phyloP scores from a whole-genome alignment of 2,113 vertebrate species.

The Pyxicephalus adspersus region DNA sequence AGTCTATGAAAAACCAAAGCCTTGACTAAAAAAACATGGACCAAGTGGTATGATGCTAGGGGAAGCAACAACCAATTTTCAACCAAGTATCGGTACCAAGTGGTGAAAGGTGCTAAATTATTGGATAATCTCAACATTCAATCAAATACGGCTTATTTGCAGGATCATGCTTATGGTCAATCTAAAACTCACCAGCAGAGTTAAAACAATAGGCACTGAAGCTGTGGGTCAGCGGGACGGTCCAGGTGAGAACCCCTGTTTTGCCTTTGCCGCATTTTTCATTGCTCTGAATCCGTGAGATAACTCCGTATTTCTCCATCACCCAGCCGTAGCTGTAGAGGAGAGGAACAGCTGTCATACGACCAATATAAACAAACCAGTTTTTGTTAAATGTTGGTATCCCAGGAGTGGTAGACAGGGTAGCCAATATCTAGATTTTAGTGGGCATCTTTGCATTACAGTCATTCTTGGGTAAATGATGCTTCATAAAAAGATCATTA shows the following conservation, averaged over 20 bases:
- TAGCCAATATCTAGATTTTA: too few relatives aligned
- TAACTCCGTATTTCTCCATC: constrained; percentile 74
- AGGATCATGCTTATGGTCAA: too few relatives aligned
- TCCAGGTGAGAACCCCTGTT: constrained; percentile 77
- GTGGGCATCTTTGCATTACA: too few relatives aligned
- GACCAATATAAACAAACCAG: too few relatives aligned
- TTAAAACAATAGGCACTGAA: constrained; percentile 85
- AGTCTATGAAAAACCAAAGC: too few relatives aligned
- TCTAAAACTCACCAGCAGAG: constrained; percentile 84
- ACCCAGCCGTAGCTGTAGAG: constrained; percentile 87
- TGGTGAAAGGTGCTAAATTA: not conserved
- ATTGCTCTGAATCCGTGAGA: constrained; percentile 78
- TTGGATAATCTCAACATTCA: not conserved
- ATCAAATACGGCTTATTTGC: not conserved
- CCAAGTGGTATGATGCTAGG: too few relatives aligned
- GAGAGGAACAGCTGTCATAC: constrained; percentile 41
- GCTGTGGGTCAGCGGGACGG: accelerated
- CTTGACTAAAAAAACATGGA: too few relatives aligned
- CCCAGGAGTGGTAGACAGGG: too few relatives aligned
- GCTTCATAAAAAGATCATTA: not conserved
- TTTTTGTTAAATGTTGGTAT: not conserved
- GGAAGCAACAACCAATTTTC: too few relatives aligned
- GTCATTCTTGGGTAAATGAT: too few relatives aligned
- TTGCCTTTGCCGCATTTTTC: constrained; percentile 77
- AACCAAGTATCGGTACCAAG: too few relatives aligned